Evolutionary conservation across 64 coral and sea anemone genomes (phyloP), one percentile per base, ranked within the genome.

Genomic region (Dendrophyllia cribrosa): DNA sequence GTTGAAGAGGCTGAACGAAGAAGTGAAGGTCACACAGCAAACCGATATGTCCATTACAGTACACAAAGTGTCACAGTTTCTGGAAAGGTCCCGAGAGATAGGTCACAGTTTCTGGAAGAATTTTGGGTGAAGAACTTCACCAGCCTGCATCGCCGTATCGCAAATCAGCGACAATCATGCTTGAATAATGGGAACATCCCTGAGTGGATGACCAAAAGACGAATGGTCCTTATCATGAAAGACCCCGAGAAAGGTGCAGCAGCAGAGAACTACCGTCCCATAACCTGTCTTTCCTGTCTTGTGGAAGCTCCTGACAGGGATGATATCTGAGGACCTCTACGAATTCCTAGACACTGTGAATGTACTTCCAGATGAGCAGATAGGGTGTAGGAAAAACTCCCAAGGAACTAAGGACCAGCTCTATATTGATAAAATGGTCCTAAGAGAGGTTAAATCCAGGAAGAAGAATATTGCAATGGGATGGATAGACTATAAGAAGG

Each of bases 231-330:
- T 61, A 70, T 83, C 20, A 72, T 49, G 79, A 90, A 87, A 71
- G 93, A 90, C 72, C 79, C 22, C 13, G 20, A 49, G 45, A 78
- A 90, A 91, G 88, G 82, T 73, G 87, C 50, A 20, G 67, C 71
- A 34, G 82, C 75, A 25, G 58, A 59, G 59, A 95, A 95, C 87
- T 95, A 78, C 60, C 72, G 87, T 67, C 92, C 86, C 10, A 90
- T 95, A 50, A 60, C 88, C 76, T 90, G 87, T 71, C 78, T n/a
- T 95, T 48, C 80, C 87, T 70, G 77, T 86, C 43, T 89, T 89
- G 92, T 94, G 92, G 86, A 94, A 94, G 68, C 60, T 89, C 53
- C 48, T 89, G 47, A 90, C 87, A 70, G 87, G 81, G 74, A 95
- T 91, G 70, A 59, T 95, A 59, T 56, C 65, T 56, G 76, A 91